Evolutionary conservation across 2,888 invertebrate genomes (phyloP).

Genomic region (Acrobasis consociella): DNA sequence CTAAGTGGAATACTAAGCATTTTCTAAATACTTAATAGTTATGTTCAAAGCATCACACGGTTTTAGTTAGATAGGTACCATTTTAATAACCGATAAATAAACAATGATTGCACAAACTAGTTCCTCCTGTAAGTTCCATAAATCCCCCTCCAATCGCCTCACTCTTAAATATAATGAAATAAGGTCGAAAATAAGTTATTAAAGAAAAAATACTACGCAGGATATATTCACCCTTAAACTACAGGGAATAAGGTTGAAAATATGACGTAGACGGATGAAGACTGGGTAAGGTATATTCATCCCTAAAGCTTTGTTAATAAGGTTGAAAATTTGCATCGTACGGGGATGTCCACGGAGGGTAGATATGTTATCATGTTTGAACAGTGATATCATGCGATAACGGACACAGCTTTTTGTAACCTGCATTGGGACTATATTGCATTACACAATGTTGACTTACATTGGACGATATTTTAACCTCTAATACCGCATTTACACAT

Average conservation of each 20-base stretch:
- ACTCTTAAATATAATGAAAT: no score
- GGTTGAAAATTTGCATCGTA: neutral
- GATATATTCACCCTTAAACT: neutral
- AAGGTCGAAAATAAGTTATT: no score
- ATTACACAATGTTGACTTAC: neutral
- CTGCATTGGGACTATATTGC: slow-evolving; percentile 32
- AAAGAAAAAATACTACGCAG: neutral
- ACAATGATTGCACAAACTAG: no score
- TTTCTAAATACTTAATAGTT: no score
- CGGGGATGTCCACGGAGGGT: slow-evolving; percentile 43
- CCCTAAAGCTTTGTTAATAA: neutral
- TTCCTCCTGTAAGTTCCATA: no score
- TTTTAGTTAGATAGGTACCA: no score
- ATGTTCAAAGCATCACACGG: no score
- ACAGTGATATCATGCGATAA: slow-evolving; percentile 47
- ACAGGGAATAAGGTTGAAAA: neutral
- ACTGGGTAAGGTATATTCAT: neutral
- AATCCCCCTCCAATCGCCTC: no score
- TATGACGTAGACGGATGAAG: neutral
- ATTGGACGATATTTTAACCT: neutral
- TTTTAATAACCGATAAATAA: no score
- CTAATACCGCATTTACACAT: no score
- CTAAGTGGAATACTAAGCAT: no score
- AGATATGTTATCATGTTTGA: slow-evolving; percentile 59
- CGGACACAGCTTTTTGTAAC: slow-evolving; percentile 51